Evolutionary conservation across 2,888 invertebrate species (phyloP).

Genomic region (Drosophila quinaria): DNA sequence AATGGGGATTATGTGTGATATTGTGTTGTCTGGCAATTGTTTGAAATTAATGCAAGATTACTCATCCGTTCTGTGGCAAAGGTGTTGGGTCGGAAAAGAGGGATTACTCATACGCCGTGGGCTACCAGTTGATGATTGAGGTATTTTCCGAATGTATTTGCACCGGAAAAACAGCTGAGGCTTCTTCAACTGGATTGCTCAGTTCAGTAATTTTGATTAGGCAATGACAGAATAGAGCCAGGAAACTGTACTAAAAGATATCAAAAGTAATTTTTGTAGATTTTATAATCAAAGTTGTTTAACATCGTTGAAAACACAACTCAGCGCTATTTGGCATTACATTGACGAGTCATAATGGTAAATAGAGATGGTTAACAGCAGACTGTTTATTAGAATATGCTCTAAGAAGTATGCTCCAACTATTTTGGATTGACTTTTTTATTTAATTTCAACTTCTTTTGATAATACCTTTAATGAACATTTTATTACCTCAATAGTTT

Average conservation of each 20-base stretch:
- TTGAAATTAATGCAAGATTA: slow-evolving; percentile 55
- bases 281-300: slow-evolving; percentile 2
- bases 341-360: background rate
- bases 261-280: slow-evolving; percentile 4
- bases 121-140: slow-evolving; percentile 39
- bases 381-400: background rate
- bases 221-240: slow-evolving; percentile 27
- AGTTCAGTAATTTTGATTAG: slow-evolving; percentile 14
- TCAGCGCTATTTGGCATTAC: background rate
- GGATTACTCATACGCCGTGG: slow-evolving; percentile 48
- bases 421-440: background rate
- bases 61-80: slow-evolving; percentile 51
- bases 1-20: slow-evolving; percentile 18
- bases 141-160: slow-evolving; percentile 23
- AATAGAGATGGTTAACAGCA: background rate
- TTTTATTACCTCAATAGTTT: slow-evolving; percentile 3
- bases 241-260: slow-evolving; percentile 11
- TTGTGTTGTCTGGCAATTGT: slow-evolving; percentile 49
- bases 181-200: background rate
- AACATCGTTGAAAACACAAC: slow-evolving; percentile 5
- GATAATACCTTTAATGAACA: slow-evolving; percentile 2
- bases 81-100: slow-evolving; percentile 29
- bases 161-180: slow-evolving; percentile 35
- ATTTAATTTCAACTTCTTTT: slow-evolving; percentile 5
- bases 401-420: background rate